A percentile compares a stretch with the other conserved stretches of the same genome.
phyloP scores from a whole-genome alignment of 2,888 invertebrate species.

The Ophioninae sp. region DNA sequence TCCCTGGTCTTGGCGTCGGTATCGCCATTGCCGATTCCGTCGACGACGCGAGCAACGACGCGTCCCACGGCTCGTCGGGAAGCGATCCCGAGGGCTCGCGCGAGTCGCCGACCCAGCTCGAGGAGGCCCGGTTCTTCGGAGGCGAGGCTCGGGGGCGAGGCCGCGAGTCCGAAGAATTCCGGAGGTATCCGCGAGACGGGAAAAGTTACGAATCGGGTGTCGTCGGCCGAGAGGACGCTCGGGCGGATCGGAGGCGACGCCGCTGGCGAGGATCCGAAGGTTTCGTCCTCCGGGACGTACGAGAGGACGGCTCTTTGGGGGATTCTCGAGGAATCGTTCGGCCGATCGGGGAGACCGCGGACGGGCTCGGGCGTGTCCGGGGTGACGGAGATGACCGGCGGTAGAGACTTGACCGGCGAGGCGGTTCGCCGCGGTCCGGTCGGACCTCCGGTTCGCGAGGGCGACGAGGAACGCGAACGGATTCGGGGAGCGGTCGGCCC shows the following conservation, averaged over 20 bases:
- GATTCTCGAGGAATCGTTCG: slow-evolving; percentile 63
- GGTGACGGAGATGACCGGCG: slow-evolving; percentile 77
- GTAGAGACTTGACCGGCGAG: slow-evolving; percentile 76
- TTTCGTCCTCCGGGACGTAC: slow-evolving; percentile 77
- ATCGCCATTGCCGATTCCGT: slow-evolving; percentile 85
- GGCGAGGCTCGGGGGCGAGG: slow-evolving; percentile 67
- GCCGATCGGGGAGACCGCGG: slow-evolving; percentile 34
- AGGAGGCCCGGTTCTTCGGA: slow-evolving; percentile 86
- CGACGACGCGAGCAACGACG: slow-evolving; percentile 86
- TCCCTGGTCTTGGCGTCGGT: slow-evolving; percentile 84
- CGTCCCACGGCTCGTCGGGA: slow-evolving; percentile 86
- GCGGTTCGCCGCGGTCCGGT: slow-evolving; percentile 74
- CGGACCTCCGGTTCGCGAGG: slow-evolving; percentile 56
- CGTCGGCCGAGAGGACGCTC: slow-evolving; percentile 40
- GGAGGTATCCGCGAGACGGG: slow-evolving; percentile 74
- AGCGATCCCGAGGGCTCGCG: slow-evolving; percentile 86
- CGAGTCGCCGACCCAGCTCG: slow-evolving; percentile 87
- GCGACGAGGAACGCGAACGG: slow-evolving; percentile 67
- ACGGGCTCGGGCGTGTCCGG: slow-evolving; percentile 70
- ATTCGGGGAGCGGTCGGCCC: no score
- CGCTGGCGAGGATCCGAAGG: slow-evolving; percentile 65
- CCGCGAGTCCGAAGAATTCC: slow-evolving; percentile 71
- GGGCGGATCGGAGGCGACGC: not conserved
- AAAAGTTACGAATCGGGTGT: slow-evolving; percentile 74
- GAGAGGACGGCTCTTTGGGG: slow-evolving; percentile 77